Conservation (phyloP, 2,113 vertebrate genomes). For the Vidua macroura region DNA sequence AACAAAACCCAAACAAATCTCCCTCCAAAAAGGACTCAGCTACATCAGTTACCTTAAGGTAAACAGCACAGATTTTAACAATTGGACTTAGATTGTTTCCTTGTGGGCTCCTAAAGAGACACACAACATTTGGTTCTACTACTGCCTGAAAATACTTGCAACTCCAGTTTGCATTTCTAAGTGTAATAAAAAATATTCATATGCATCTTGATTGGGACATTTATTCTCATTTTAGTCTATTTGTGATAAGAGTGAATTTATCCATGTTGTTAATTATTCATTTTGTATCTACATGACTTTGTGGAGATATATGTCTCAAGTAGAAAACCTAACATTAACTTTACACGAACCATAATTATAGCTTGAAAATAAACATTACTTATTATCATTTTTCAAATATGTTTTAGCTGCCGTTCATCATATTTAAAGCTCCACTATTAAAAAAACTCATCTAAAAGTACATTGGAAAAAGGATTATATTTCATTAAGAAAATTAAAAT, state of each 20-base stretch:
- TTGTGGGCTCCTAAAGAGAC: neutral
- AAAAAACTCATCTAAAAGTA: neutral
- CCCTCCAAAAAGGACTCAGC: no score
- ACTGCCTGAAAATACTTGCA: neutral
- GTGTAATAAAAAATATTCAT: neutral
- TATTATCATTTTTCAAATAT: slow-evolving; percentile 9
- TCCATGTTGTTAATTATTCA: neutral
- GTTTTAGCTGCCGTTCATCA: neutral
- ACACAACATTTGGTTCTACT: neutral
- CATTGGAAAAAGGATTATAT: neutral
- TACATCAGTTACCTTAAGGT: neutral
- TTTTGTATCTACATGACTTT: neutral
- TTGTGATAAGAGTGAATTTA: neutral
- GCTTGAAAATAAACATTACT: neutral
- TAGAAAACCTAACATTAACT: neutral
- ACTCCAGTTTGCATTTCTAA: neutral
- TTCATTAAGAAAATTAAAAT: slow-evolving; percentile 9
- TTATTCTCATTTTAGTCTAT: neutral
- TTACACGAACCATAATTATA: neutral
- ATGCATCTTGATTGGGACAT: neutral
- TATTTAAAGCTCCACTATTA: neutral
- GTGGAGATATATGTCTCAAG: neutral
- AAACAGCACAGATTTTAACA: neutral
- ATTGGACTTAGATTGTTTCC: neutral
- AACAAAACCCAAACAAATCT: neutral